These are phyloP conservation scores for Tetragnatha montana DNA, from an alignment of 2,888 invertebrate species.

Conservation along the genomic window DNA sequence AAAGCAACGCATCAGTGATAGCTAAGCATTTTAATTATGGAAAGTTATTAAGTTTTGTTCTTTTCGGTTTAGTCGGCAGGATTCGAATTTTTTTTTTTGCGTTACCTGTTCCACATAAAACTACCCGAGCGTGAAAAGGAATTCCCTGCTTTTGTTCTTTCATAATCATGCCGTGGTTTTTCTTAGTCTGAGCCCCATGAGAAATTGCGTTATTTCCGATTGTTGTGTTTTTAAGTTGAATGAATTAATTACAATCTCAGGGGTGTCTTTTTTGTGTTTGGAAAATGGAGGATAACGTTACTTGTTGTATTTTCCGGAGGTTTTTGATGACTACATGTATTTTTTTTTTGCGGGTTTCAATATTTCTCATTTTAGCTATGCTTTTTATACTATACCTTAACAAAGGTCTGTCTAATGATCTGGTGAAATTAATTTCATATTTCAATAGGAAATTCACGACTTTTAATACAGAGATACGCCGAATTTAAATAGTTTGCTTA, in stretches of 20 bases:
- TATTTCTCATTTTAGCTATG: too few relatives aligned
- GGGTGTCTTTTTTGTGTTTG: too few relatives aligned
- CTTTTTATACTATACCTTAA: too few relatives aligned
- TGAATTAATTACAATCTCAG: neutral
- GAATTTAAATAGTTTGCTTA: too few relatives aligned
- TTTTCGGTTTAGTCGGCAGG: neutral
- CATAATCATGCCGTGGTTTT: neutral
- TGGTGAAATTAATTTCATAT: too few relatives aligned
- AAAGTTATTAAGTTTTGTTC: neutral
- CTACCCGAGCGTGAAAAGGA: neutral
- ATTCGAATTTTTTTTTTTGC: neutral
- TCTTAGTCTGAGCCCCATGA: neutral
- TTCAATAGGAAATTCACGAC: too few relatives aligned
- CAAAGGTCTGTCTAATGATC: too few relatives aligned
- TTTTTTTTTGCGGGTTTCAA: too few relatives aligned
- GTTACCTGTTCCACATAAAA: neutral
- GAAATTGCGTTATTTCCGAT: neutral
- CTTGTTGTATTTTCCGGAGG: too few relatives aligned
- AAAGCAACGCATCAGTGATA: neutral
- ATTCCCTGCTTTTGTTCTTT: neutral
- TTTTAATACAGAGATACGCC: too few relatives aligned
- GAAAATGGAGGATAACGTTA: too few relatives aligned
- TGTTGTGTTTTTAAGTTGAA: neutral
- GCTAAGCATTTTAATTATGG: neutral
- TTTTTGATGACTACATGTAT: too few relatives aligned